Base-by-base conservation (phyloP, 53 echinoderm and acorn worm genomes). In the Echinarachnius parma region DNA sequence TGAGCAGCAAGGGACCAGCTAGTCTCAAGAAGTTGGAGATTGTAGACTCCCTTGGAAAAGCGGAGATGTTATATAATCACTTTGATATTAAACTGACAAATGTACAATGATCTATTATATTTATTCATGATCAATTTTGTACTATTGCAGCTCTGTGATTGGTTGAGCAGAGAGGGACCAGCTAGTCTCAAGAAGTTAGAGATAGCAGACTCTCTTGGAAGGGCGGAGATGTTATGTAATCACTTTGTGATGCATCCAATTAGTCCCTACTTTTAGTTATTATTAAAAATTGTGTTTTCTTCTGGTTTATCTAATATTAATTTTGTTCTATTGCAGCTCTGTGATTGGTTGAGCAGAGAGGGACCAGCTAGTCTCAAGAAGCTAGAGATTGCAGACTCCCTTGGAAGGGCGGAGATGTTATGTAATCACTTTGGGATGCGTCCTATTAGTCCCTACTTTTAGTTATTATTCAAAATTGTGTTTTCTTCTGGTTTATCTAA, bases 211-310 rank as follows among this genome's bases (percentile, higher is more conserved):
- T 69, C 61, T 9, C 58, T 87, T 0, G 77, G 87, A 31, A 65
- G 76, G 11, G 90, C 95, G 14, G 95, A 94, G 65, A 61, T 87
- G 65, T 47, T 87, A 33, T 66, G 83, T 44, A 84, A 64, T 47
- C 95, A 94, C 60, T 94, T 83, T 78, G 90, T 90, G 50, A 90
- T 90, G 11, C n/a, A n/a, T n/a, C n/a, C n/a, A n/a, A n/a, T n/a
- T n/a, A n/a, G n/a, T n/a, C n/a, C n/a, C n/a, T n/a, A n/a, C n/a
- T n/a, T n/a, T n/a, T n/a, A n/a, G n/a, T n/a, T n/a, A n/a, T n/a
- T n/a, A n/a, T n/a, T n/a, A n/a, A n/a, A n/a, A n/a, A n/a, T n/a
- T n/a, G n/a, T n/a, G n/a, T n/a, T n/a, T n/a, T n/a, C n/a, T n/a
- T n/a, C n/a, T n/a, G n/a, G n/a, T n/a, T n/a, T n/a, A n/a, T n/a